Evolutionary conservation across 2,113 vertebrate species (phyloP).

Genomic region (Ploceus nigricollis): DNA sequence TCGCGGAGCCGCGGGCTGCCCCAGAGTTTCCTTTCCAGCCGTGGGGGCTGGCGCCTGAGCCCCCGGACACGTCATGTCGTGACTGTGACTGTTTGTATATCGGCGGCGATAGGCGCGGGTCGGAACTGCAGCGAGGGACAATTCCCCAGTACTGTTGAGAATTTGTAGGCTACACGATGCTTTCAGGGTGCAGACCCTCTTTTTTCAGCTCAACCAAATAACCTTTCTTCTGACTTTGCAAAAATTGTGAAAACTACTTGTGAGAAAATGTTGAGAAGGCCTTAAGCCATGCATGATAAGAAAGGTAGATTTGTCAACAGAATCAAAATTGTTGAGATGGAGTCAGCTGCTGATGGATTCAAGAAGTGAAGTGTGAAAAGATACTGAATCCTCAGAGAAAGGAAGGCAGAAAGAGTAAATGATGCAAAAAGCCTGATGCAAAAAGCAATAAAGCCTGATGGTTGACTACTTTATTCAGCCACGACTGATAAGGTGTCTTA

Average conservation of each 20-base stretch:
- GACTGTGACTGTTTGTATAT: neutral
- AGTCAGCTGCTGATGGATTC: neutral
- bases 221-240: no score
- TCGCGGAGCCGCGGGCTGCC: neutral
- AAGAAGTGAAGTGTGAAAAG: neutral
- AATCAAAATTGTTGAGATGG: neutral
- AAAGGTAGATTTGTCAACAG: neutral
- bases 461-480: neutral
- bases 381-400: neutral
- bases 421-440: neutral
- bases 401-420: neutral
- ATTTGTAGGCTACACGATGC: fast-evolving
- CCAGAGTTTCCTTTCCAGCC: neutral
- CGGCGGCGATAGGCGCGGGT: no score
- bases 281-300: neutral
- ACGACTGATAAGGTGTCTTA: neutral
- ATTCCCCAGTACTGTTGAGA: fast-evolving
- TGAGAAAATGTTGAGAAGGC: neutral
- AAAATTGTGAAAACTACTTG: neutral
- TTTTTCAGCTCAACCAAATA: neutral
- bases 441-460: neutral
- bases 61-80: neutral
- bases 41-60: no score
- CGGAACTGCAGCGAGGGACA: no score
- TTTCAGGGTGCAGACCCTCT: neutral